Evolutionary conservation across 2,797 vertebrate species (phyloP).

Genomic region (Sus cebifrons): DNA sequence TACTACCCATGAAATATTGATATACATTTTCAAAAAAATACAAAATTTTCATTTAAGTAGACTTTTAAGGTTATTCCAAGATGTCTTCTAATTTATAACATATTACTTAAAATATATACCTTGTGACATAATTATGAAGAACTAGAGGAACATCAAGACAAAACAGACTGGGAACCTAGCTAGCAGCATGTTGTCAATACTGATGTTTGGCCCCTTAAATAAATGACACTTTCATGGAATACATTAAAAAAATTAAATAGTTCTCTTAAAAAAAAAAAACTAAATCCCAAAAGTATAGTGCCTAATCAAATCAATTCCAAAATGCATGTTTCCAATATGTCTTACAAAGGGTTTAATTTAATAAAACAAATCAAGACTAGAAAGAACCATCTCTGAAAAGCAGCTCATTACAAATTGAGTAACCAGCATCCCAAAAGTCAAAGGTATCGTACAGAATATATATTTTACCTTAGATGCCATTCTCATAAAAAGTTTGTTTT

Average conservation of each 20-base stretch:
- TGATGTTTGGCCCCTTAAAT: slow-evolving; percentile 38
- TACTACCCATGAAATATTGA: background rate
- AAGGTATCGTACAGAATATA: background rate
- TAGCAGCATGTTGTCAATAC: background rate
- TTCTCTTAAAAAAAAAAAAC: background rate
- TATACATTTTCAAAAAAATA: background rate
- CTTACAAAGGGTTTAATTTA: slow-evolving; percentile 50
- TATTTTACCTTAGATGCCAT: slow-evolving; percentile 96
- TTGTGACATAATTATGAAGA: background rate
- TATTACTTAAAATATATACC: background rate
- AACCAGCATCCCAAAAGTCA: slow-evolving; percentile 37
- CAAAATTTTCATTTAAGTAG: slow-evolving; percentile 12
- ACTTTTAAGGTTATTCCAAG: background rate
- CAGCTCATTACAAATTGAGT: background rate
- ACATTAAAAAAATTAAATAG: slow-evolving; percentile 20
- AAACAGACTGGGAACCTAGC: background rate
- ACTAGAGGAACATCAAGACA: background rate
- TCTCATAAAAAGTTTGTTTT: slow-evolving; percentile 95
- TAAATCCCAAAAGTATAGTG: background rate
- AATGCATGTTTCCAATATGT: slow-evolving; percentile 15
- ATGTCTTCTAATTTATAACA: background rate
- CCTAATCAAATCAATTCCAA: slow-evolving; percentile 13
- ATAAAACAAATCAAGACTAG: slow-evolving; percentile 31
- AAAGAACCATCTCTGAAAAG: slow-evolving; percentile 26
- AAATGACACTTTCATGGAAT: background rate